These are phyloP conservation scores for Drosophila hawaiiensis DNA, from an alignment of 2,888 invertebrate species.

Conservation along the genomic window DNA sequence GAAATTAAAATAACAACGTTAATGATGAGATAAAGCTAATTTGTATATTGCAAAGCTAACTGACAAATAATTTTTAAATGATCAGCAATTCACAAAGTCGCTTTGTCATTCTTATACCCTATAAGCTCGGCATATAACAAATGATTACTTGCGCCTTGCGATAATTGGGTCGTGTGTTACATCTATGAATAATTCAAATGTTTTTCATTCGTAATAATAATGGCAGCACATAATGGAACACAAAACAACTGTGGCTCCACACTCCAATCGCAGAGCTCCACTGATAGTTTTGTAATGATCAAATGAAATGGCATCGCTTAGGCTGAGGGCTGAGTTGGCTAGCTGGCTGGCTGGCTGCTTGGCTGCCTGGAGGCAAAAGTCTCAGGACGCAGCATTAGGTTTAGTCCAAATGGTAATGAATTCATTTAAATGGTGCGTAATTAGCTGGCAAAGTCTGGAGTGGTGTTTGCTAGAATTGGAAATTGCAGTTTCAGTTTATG, in stretches of 20 bases:
- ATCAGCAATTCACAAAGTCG: not conserved
- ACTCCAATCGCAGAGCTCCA: conserved; percentile 4
- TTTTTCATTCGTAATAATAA: conserved; percentile 59
- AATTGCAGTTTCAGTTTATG: conserved; percentile 37
- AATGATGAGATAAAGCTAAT: not conserved
- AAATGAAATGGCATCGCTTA: conserved; percentile 66
- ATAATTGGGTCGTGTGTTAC: conserved; percentile 62
- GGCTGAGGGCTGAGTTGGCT: conserved; percentile 20
- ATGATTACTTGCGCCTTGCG: conserved; percentile 52
- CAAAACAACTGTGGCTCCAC: conserved; percentile 46
- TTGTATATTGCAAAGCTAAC: not conserved
- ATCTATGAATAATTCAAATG: conserved; percentile 73
- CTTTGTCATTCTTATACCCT: conserved; percentile 9
- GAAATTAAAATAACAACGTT: not conserved
- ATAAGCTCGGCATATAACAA: not conserved
- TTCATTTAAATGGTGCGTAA: conserved; percentile 78
- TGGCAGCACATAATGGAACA: conserved; percentile 66
- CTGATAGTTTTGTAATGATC: conserved; percentile 80
- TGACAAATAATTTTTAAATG: not conserved
- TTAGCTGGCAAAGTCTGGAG: conserved; percentile 53
- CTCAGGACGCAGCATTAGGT: conserved; percentile 35
- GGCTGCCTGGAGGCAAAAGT: conserved; percentile 15
- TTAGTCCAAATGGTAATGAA: conserved; percentile 72
- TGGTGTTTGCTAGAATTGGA: conserved; percentile 9
- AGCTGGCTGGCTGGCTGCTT: not conserved